Base-by-base conservation (phyloP, 2,797 vertebrate species). In the Holocentrus rufus region DNA sequence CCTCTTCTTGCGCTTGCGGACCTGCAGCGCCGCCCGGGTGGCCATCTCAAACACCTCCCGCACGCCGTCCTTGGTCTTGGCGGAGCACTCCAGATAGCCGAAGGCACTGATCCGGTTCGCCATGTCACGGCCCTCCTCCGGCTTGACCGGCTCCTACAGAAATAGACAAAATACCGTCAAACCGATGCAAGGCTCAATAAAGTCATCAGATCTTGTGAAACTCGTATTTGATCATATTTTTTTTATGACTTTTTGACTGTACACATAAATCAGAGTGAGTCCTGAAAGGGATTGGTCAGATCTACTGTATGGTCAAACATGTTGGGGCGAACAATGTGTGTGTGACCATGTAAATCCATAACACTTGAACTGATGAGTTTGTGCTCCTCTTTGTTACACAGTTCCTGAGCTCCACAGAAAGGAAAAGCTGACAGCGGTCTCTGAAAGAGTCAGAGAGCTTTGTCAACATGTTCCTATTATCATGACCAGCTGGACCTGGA, bases 31-130 rank as follows among this genome's bases (percentile, higher is more conserved):
- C 0, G 97, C 97, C 1, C 96, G 93, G 0, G 98, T 99, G 87
- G 98, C 97, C 97, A 98, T 96, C 93, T 99, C 97, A 0, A 99
- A 99, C 52, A 99, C 97, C 72, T 99, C 97, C 88, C 96, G 94
- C 81, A 99, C 97, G 0, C 97, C 97, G 0, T 99, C 98, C 91
- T 99, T 99, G 10, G 97, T 98, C 92, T 99, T 99, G 90, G 98
- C 98, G 0, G 98, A 99, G 87, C 98, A 99, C 89, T 99, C 98
- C 1, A 99, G 90, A 90, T 97, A 98, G 67, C 97, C 97, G 2
- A 98, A 99, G 81, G 97, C 98, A 0, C 92, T 94, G 90, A 99
- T 98, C 67, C 96, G 93, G 85, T 95, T 93, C 1, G 96, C 95
- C 98, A 98, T 98, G 82, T 99, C 97, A 74, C 95, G 90, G 56